phyloP scores from a whole-genome alignment of 2,797 vertebrate genomes.

The Pantherophis vulpinus region DNA sequence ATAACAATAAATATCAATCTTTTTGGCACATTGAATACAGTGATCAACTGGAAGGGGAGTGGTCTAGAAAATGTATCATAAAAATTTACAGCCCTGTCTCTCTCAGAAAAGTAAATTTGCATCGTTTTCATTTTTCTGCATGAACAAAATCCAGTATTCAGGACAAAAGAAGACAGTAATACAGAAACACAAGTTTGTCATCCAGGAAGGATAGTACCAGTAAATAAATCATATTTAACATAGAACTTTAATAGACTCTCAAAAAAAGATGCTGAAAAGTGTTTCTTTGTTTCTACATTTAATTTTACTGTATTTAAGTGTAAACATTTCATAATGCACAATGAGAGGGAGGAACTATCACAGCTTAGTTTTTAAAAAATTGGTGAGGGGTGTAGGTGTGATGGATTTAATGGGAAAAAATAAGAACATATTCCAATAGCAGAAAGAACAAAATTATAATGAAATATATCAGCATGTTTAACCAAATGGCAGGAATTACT shows the following conservation, averaged over 20 bases:
- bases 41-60: constrained; percentile 63
- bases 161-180: constrained; percentile 56
- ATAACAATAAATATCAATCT: constrained; percentile 31
- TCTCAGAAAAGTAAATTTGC: constrained; percentile 60
- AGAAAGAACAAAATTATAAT: constrained; percentile 55
- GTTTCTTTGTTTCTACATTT: constrained; percentile 43
- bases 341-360: constrained; percentile 66
- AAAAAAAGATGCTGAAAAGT: constrained; percentile 55
- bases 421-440: constrained; percentile 55
- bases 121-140: constrained; percentile 62
- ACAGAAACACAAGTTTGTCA: constrained; percentile 55
- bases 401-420: constrained; percentile 56
- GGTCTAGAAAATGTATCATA: constrained; percentile 43
- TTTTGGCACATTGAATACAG: constrained; percentile 62
- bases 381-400: constrained; percentile 62
- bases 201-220: constrained; percentile 57
- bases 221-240: constrained; percentile 60
- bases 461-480: constrained; percentile 54
- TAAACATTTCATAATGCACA: constrained; percentile 72
- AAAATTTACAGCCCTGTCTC: constrained; percentile 53
- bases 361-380: constrained; percentile 59
- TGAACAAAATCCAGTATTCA: constrained; percentile 59
- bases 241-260: constrained; percentile 49
- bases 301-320: constrained; percentile 67
- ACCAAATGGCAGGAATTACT: constrained; percentile 52